phyloP scores from a whole-genome alignment of 2,113 vertebrate species.

The Planiliza haematocheilus region DNA sequence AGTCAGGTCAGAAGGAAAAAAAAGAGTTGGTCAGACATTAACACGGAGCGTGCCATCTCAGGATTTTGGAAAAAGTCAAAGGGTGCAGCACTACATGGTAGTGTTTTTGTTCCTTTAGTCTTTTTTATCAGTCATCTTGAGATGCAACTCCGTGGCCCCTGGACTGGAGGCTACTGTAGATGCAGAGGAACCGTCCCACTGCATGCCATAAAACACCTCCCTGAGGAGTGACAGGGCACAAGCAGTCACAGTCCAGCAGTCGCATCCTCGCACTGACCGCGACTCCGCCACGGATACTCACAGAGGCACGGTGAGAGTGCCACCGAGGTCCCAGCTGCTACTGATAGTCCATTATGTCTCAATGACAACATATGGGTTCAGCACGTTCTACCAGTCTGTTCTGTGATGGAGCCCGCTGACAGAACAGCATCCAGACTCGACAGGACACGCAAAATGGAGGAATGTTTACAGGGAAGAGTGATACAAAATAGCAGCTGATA shows the following conservation, averaged over 20 bases:
- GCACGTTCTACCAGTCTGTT: slow-evolving; percentile 13
- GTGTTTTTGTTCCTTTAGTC: slow-evolving; percentile 73
- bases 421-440: slow-evolving; percentile 33
- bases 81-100: slow-evolving; percentile 84
- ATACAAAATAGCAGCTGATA: slow-evolving; percentile 84
- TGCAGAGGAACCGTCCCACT: slow-evolving; percentile 72
- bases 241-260: slow-evolving; percentile 76
- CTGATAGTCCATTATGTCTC: slow-evolving; percentile 36
- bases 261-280: slow-evolving; percentile 45
- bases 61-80: slow-evolving; percentile 65
- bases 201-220: slow-evolving; percentile 82
- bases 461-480: slow-evolving; percentile 76
- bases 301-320: slow-evolving; percentile 7
- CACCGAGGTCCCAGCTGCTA: slow-evolving; percentile 11
- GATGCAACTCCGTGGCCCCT: slow-evolving; percentile 57
- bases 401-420: slow-evolving; percentile 29
- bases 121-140: slow-evolving; percentile 60
- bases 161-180: slow-evolving; percentile 76
- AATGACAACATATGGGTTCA: slow-evolving; percentile 35
- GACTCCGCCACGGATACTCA: slow-evolving; percentile 11
- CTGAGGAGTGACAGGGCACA: slow-evolving; percentile 83
- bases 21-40: slow-evolving; percentile 46
- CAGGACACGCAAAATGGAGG: slow-evolving; percentile 49
- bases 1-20: slow-evolving; percentile 36
- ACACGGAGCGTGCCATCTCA: slow-evolving; percentile 45